A percentile compares a stretch with the other conserved stretches of the same genome.
phyloP scores from a whole-genome alignment of 2,888 invertebrate species.

The Heliconius charithonia region DNA sequence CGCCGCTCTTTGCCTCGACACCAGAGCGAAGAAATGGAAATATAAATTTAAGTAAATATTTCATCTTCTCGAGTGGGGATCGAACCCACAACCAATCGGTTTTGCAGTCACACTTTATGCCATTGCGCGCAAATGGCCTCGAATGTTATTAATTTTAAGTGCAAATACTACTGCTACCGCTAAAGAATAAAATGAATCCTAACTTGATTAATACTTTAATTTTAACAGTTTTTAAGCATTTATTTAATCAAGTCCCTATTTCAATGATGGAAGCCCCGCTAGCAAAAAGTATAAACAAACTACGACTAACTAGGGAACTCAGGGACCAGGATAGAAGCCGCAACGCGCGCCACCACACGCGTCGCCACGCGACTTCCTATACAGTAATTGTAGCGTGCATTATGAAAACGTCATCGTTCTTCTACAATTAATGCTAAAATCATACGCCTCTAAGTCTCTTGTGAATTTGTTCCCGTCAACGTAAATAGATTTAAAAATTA shows the following conservation, averaged over 20 bases:
- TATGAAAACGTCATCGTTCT: conserved; percentile 51
- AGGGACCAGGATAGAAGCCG: conserved; percentile 47
- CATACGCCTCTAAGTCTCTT: conserved; percentile 14
- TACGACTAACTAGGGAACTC: conserved; percentile 24
- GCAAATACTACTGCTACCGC: too few relatives aligned
- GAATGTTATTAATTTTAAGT: too few relatives aligned
- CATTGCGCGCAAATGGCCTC: too few relatives aligned
- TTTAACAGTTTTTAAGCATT: neutral
- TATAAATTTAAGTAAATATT: too few relatives aligned
- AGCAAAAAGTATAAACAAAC: conserved; percentile 58
- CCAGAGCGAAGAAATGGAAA: too few relatives aligned
- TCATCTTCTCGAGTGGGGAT: too few relatives aligned
- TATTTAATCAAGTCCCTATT: neutral
- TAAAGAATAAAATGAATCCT: too few relatives aligned
- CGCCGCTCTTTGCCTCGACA: too few relatives aligned
- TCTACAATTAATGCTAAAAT: conserved; percentile 28
- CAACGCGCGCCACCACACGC: conserved; percentile 54
- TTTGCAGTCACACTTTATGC: too few relatives aligned
- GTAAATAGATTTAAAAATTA: neutral
- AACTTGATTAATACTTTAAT: too few relatives aligned
- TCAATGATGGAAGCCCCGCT: conserved; percentile 57
- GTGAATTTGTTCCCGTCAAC: neutral
- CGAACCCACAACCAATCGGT: too few relatives aligned
- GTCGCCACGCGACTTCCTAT: conserved; percentile 59
- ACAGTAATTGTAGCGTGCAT: conserved; percentile 66